Percentiles rank a stretch among this genome's conserved stretches.
Evolutionary conservation across 1,140 invertebrate genomes (phyloP).

Genomic region (Pseudomyrmex pallidus): DNA sequence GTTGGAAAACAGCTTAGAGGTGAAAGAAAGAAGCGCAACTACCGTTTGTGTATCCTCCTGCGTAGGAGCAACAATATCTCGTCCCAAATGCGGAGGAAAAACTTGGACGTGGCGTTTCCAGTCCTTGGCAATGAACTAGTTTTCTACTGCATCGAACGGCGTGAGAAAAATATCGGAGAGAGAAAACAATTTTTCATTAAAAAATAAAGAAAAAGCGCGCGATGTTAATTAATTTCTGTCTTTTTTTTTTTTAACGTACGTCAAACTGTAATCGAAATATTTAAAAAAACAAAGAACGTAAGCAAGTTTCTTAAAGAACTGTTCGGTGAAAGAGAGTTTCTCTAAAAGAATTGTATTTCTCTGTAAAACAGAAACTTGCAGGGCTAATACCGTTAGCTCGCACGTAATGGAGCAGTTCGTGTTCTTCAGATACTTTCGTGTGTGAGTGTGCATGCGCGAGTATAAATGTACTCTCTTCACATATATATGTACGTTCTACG

Average conservation of each 20-base stretch:
- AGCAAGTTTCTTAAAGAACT: not conserved
- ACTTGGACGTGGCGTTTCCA: slow-evolving; percentile 38
- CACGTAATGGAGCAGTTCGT: not conserved
- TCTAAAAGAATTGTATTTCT: not conserved
- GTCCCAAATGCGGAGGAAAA: slow-evolving; percentile 21
- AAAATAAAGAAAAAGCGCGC: not conserved
- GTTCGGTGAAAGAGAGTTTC: not conserved
- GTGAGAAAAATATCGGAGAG: slow-evolving; percentile 33
- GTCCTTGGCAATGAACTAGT: slow-evolving; percentile 75
- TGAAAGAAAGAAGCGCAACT: slow-evolving; percentile 65
- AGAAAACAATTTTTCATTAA: not conserved
- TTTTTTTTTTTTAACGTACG: too few species aligned
- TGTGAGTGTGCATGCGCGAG: not conserved
- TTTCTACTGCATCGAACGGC: slow-evolving; percentile 47
- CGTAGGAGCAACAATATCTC: slow-evolving; percentile 63
- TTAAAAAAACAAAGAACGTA: not conserved
- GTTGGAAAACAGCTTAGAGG: slow-evolving; percentile 43
- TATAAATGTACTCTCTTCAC: too few species aligned
- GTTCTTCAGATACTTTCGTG: not conserved
- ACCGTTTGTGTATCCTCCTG: slow-evolving; percentile 62
- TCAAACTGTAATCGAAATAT: too few species aligned
- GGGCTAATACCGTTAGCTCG: not conserved
- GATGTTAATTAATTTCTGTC: too few species aligned
- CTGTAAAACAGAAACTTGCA: slow-evolving; percentile 2
- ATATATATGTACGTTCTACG: not conserved